Evolutionary conservation across 1,140 invertebrate genomes (phyloP), one percentile per base, ranked within the genome.

Genomic region (Papilio machaon): DNA sequence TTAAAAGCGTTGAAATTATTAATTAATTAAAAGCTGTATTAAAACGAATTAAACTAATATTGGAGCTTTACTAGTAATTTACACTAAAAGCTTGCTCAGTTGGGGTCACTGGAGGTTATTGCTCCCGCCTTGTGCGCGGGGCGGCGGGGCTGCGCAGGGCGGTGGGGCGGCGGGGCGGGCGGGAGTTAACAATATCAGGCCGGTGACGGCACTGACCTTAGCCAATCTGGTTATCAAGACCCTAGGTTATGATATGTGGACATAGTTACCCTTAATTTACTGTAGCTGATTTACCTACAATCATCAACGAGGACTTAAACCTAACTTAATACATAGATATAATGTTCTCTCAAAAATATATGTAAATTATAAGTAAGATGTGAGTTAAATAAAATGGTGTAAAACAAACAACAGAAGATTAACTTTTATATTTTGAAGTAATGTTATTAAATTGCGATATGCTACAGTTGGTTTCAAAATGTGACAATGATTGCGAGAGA

Each of bases 111-210:
- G 64, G 23, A 67, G 64, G 23, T 67, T 30, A 35, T 67, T 30
- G 64, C 23, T 30, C 64, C 64, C 64, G 64, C 64, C 23, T 30
- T 23, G 19, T 7, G 8, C 19, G 8, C 7, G 30, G 60, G 19
- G 19, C 9, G 23, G 60, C 19, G 60, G 60, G 8, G 19, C n/a
- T 2, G 54, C 17, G 58, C 19, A n/a, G 58, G 1, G 8, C n/a
- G 2, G 54, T 5, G 54, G 54, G 17, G 54, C 2, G 17, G n/a
- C 2, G n/a, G 54, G 54, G 54, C 54, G 23, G 60, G 60, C 60
- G 60, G 19, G 60, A 64, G 60, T 64, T 64, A 64, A 64, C 60
- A 64, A 64, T 64, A 64, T 64, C 60, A 64, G 60, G 19, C 60
- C 60, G 6, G 15, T 58, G 54, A 64, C 60, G 60, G n/a, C 23